phyloP scores from a whole-genome alignment of 2,113 vertebrate genomes.

The Dasyurus viverrinus region DNA sequence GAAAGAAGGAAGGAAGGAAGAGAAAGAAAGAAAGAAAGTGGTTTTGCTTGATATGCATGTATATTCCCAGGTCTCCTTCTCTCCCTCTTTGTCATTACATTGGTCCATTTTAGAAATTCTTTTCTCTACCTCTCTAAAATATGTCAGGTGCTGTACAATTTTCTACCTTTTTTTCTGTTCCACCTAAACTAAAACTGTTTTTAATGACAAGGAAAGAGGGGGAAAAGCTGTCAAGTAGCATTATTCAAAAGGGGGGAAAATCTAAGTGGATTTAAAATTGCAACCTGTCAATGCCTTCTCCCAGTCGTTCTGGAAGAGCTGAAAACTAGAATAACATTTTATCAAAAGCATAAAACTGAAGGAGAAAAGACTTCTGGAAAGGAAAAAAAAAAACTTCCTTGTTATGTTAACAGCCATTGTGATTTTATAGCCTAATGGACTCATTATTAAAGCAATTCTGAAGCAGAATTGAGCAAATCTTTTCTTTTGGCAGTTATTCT shows the following conservation, averaged over 20 bases:
- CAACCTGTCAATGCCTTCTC: conserved; percentile 64
- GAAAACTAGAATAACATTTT: conserved; percentile 62
- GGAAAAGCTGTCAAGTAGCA: conserved; percentile 50
- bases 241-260: conserved; percentile 53
- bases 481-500: not conserved
- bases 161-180: conserved; percentile 48
- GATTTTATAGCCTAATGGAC: not conserved
- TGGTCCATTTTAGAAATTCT: conserved; percentile 28
- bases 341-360: conserved; percentile 54
- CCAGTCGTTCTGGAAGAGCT: conserved; percentile 45
- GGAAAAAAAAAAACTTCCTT: not conserved
- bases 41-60: not conserved
- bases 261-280: conserved; percentile 68
- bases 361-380: not conserved
- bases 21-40: not conserved
- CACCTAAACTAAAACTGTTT: conserved; percentile 48
- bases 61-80: conserved; percentile 10
- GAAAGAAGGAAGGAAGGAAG: too few species aligned
- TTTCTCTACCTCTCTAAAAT: conserved; percentile 6
- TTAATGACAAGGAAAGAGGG: conserved; percentile 53
- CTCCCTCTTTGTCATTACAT: conserved; percentile 25
- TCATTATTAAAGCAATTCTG: not conserved
- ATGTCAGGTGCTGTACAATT: conserved; percentile 32
- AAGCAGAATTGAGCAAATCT: not conserved
- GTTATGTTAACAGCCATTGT: conserved; percentile 13